Evolutionary conservation across 2,113 vertebrate genomes (phyloP), one percentile per base, ranked within the genome.

Genomic region (Ciconia stormi): DNA sequence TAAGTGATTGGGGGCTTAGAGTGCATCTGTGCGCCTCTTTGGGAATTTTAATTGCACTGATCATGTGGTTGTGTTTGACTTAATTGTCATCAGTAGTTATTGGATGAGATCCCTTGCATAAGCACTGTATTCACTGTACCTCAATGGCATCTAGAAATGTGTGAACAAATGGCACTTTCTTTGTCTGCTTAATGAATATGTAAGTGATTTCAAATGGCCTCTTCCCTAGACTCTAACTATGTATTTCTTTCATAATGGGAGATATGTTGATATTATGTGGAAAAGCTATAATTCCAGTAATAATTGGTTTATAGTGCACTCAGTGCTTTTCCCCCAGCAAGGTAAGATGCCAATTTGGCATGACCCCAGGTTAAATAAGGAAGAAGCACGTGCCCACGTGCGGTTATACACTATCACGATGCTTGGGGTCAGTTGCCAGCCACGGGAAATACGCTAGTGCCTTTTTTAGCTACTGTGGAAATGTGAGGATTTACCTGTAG

Each of bases 11-110:
- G 61, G 82, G 76, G 89, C 89, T 92, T 94, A 3, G 59, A 82
- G 86, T 79, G 83, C 90, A 95, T 97, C 80, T 91, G 53, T 30
- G 86, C 83, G 95, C 9, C 78, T 97, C 93, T 92, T 70, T 85
- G 87, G 90, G 96, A 85, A 83, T 96, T 96, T 89, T 96, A 96
- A 95, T 96, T 97, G 90, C 94, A n/a, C 36, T 56, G 92, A 90
- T 95, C 87, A 9, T 38, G 83, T 44, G 29, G 73, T 87, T 83
- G 70, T 89, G 49, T 98, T 98, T 90, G 61, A 25, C 53, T 93
- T 93, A 91, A 95, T 97, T 97, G 89, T 87, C 83, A 44, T 59
- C 84, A 79, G 93, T 55, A 46, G 76, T 82, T 62, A 44, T 15
- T 91, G 87, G 93, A 70, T 61, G 83, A 82, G 36, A 70, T 88